phyloP scores from a whole-genome alignment of 1,140 invertebrate species.

The Hestina assimilis region DNA sequence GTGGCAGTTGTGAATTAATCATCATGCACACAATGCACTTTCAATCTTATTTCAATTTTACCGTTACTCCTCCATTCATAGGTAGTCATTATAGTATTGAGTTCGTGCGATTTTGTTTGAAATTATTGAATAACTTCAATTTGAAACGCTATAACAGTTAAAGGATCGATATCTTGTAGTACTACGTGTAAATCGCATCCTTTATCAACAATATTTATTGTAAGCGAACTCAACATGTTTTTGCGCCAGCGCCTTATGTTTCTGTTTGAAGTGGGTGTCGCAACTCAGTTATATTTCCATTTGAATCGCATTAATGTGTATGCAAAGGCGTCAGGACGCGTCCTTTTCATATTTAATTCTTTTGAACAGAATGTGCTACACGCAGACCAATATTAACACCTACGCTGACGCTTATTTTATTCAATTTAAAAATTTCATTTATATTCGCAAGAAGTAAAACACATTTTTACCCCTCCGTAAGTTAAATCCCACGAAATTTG shows the following conservation, averaged over 20 bases:
- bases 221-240: constrained; percentile 60
- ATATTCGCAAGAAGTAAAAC: constrained; percentile 40
- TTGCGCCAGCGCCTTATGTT: constrained; percentile 50
- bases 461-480: constrained; percentile 51
- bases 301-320: constrained; percentile 52
- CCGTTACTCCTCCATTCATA: constrained; percentile 57
- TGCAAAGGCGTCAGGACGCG: constrained; percentile 19
- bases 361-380: constrained; percentile 21
- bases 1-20: constrained; percentile 65
- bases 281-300: constrained; percentile 51
- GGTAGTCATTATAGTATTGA: constrained; percentile 14
- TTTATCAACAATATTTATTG: constrained; percentile 72
- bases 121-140: constrained; percentile 37
- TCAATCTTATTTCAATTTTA: constrained; percentile 55
- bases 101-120: constrained; percentile 10
- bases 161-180: constrained; percentile 46
- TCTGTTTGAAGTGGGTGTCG: constrained; percentile 59
- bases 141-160: constrained; percentile 40
- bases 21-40: constrained; percentile 65
- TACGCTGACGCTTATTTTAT: constrained; percentile 53
- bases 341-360: constrained; percentile 40
- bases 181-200: constrained; percentile 51
- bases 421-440: constrained; percentile 47
- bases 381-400: constrained; percentile 47
- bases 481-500: constrained; percentile 50